Base-by-base conservation (phyloP, 2,888 invertebrate species). In the Chrysina gloriosa region DNA sequence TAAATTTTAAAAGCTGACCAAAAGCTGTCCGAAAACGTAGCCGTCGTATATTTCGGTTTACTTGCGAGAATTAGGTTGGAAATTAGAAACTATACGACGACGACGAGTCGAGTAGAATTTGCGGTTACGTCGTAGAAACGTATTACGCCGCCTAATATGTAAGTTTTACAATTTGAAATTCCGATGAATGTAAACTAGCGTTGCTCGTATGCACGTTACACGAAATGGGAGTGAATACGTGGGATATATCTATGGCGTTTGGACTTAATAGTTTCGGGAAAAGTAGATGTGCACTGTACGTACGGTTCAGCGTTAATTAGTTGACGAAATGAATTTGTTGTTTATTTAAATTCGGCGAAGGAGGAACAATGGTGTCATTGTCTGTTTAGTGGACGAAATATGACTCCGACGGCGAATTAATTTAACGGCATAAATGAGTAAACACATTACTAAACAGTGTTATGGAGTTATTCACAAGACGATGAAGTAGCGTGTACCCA, bases 1-100 rank as follows among this genome's bases (percentile, higher is more conserved):
- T 65, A 65, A 65, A 65, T 65, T 65, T 65, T 52, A 50, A 50
- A 65, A 65, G 58, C 58, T 42, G 42, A 61, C 58, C 58, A 42
- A 36, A 61, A 61, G 58, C 58, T 61, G 19, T 27, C 58, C 9
- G 58, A 61, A 61, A 61, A 27, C 16, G 42, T 16, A 27, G 31
- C 34, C 21, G 31, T 52, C 19, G 14, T 39, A n/a, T 50, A 27
- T 16, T 36, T 16, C 27, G 14, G 27, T 42, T 42, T 61, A 61
- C 42, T 61, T 61, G 31, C n/a, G 39, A 61, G 58, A 16, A 61
- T 61, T 61, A 61, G 19, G 27, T 61, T 27, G 1, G 27, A 39
- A 58, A 58, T 58, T 58, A 52, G 52, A 52, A 52, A 16, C 31
- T 3, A 52, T 31, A 29, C 29, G 14, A 45, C 39, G 4, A 11